phyloP scores from a whole-genome alignment of 37 sponge, comb jelly and placozoan species.

The Haliclona indistincta region DNA sequence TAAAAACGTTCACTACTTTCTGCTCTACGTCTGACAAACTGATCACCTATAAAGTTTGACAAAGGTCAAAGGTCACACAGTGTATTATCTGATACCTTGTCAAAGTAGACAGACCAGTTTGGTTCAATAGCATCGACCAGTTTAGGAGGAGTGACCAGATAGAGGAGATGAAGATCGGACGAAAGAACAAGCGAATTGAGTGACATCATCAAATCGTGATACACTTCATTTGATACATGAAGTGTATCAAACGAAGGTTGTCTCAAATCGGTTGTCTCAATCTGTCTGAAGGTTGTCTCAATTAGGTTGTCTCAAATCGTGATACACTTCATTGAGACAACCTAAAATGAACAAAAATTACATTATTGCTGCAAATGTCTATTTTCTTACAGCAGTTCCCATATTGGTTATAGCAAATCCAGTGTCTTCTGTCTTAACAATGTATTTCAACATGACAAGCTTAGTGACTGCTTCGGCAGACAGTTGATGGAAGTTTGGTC shows the following conservation, averaged over 20 bases:
- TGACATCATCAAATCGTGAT: constrained; percentile 40
- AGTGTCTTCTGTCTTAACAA: constrained; percentile 1
- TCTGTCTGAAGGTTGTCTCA: no score
- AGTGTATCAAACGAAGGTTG: no score
- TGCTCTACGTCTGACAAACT: constrained; percentile 47
- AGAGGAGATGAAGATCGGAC: constrained; percentile 88
- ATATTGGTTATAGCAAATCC: constrained; percentile 53
- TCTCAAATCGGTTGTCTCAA: no score
- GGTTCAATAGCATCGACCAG: constrained; percentile 57
- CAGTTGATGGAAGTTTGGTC: neutral
- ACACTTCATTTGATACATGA: constrained; percentile 32
- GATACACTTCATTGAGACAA: constrained; percentile 53
- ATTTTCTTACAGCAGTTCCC: constrained; percentile 51
- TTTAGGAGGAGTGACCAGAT: constrained; percentile 79
- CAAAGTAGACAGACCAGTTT: constrained; percentile 84
- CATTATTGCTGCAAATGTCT: neutral
- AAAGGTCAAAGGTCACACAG: neutral
- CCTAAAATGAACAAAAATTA: constrained; percentile 28
- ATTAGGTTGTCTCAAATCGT: no score
- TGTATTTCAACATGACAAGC: constrained; percentile 32
- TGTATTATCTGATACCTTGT: constrained; percentile 35
- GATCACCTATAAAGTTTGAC: constrained; percentile 35
- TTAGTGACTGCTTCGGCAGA: neutral
- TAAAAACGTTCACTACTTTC: constrained; percentile 63
- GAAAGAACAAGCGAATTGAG: constrained; percentile 71